These are phyloP conservation scores for Palloptera scutellata DNA, from an alignment of 2,888 invertebrate species.

Conservation along the genomic window DNA sequence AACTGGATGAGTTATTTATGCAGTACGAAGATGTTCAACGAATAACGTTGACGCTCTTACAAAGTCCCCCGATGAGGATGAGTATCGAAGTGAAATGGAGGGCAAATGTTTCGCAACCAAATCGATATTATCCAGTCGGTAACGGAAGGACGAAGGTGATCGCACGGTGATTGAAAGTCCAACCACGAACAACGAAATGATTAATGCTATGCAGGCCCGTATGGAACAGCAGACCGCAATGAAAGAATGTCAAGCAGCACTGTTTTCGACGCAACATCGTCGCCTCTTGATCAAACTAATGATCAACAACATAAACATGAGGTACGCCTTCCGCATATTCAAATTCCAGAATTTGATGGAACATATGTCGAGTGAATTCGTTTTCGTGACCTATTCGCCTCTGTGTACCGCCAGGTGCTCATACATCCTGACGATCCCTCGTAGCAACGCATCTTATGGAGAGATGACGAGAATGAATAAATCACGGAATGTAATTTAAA, in stretches of 20 bases:
- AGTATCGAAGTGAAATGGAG: conserved; percentile 19
- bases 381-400: conserved; percentile 33
- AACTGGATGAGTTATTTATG: neutral
- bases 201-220: conserved; percentile 19
- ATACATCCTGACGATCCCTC: conserved; percentile 8
- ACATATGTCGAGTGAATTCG: conserved; percentile 22
- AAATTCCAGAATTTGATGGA: conserved; percentile 31
- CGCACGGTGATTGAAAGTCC: conserved; percentile 5
- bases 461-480: neutral
- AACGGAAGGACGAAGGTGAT: neutral
- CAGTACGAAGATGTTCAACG: neutral
- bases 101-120: conserved; percentile 22
- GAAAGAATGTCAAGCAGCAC: conserved; percentile 15
- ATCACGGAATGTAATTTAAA: neutral
- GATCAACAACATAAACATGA: conserved; percentile 7
- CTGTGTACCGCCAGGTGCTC: conserved; percentile 31
- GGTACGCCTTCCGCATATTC: conserved; percentile 23
- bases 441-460: neutral
- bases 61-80: conserved; percentile 4
- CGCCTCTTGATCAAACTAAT: neutral
- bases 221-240: conserved; percentile 22
- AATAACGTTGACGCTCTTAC: conserved; percentile 10
- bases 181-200: conserved; percentile 4
- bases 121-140: neutral
- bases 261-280: neutral